Evolutionary conservation across 2,113 vertebrate genomes (phyloP), one percentile per base, ranked within the genome.

Genomic region (Cathartes aura): DNA sequence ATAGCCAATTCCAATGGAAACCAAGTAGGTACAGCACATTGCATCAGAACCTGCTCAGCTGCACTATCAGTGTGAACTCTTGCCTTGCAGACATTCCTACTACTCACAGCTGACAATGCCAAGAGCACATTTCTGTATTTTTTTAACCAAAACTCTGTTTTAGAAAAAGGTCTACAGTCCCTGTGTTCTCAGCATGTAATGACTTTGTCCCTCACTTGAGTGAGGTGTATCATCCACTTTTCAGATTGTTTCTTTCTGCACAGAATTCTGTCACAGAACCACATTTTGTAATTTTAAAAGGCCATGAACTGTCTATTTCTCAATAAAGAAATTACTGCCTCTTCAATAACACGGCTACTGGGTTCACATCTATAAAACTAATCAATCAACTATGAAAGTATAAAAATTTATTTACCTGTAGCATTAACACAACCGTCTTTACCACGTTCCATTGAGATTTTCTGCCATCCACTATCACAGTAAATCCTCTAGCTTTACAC

Each of bases 371-470:
- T 63, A 38, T 15, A 87, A 81, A 87, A 89, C 4, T 48, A 29
- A 75, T 29, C 32, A 30, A 40, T 36, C 38, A 84, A 14, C 26
- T 62, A 53, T 3, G 9, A 93, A 81, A 11, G 8, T 26, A 67
- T 18, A 47, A 90, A 82, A 59, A 50, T 29, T 53, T 67, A 68
- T 91, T 97, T 98, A 99, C 99, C 99, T 99, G 99, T 70, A 99
- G 95, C 99, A 99, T 99, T 97, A 99, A 98, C 82, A 99, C 99
- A 81, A 99, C 99, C 0, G 99, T 99, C 98, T 99, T 99, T 82
- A 99, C 99, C 50, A 99, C 99, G 23, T 99, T 99, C 99, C 99
- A 99, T 88, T 99, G 99, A 83, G 99, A 99, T 97, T 99, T 99
- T 82, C 99, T 98, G 59, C 99, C 99, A 73, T 99, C 99, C 96